These are phyloP conservation scores for Drosophila ezoana DNA, from an alignment of 2,888 invertebrate genomes.

Conservation along the genomic window DNA sequence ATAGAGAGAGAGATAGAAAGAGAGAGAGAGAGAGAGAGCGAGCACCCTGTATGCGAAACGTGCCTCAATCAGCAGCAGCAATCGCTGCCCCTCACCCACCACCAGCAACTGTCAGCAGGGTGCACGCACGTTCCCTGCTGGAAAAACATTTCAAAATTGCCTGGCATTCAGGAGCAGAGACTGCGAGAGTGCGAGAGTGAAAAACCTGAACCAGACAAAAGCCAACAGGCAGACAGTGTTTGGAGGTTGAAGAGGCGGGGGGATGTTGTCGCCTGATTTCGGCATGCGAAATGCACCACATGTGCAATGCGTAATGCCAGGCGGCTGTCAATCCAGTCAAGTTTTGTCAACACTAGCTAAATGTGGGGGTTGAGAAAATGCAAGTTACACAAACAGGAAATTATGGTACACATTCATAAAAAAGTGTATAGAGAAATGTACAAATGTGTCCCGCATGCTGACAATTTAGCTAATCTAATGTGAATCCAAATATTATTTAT, in stretches of 20 bases:
- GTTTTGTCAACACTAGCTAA: constrained; percentile 56
- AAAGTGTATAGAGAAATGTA: background rate
- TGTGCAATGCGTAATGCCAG: constrained; percentile 53
- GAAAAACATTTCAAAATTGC: constrained; percentile 42
- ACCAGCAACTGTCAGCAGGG: constrained; percentile 60
- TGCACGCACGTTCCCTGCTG: constrained; percentile 56
- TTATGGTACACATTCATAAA: background rate
- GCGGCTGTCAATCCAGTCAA: constrained; percentile 56
- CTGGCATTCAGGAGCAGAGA: constrained; percentile 10
- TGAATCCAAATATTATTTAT: too few species aligned
- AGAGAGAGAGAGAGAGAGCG: constrained; percentile 11
- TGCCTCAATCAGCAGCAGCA: constrained; percentile 36
- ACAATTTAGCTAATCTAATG: too few species aligned
- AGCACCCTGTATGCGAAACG: constrained; percentile 64
- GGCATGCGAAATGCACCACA: constrained; percentile 69
- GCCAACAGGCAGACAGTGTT: constrained; percentile 29
- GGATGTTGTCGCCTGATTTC: constrained; percentile 13
- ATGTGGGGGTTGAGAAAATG: constrained; percentile 45
- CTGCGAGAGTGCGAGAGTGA: constrained; percentile 34
- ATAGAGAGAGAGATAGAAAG: constrained; percentile 7
- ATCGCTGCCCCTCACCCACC: constrained; percentile 31
- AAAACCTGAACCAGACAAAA: constrained; percentile 64
- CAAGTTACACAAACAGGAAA: constrained; percentile 5
- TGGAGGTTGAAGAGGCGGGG: background rate
- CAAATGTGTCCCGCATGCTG: too few species aligned